phyloP scores from a whole-genome alignment of 2,888 invertebrate genomes.

The Drosophila borborema region DNA sequence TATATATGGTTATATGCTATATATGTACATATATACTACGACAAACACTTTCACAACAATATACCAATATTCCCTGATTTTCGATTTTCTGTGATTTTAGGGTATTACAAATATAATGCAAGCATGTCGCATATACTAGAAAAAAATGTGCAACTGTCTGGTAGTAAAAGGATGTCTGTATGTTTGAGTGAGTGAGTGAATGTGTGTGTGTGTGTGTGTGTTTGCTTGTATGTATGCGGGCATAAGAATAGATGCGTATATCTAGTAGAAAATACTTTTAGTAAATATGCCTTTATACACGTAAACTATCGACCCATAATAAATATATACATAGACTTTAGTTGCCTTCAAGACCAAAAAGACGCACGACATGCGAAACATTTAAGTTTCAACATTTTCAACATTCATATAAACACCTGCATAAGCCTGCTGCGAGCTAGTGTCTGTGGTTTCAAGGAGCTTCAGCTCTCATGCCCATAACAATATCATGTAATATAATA shows the following conservation, averaged over 20 bases:
- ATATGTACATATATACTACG: too few species aligned
- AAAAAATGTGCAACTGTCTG: slow-evolving; percentile 31
- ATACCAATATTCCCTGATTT: not conserved
- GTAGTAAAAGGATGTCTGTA: not conserved
- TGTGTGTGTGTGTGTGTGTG: not conserved
- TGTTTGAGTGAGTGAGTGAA: not conserved
- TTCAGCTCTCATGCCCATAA: not conserved
- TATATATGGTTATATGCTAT: too few species aligned
- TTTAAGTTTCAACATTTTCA: not conserved
- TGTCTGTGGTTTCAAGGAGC: not conserved
- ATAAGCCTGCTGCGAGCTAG: not conserved
- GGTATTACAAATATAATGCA: slow-evolving; percentile 24
- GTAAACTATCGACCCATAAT: slow-evolving; percentile 13
- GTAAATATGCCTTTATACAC: slow-evolving; percentile 8
- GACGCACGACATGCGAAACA: not conserved
- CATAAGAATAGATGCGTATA: not conserved
- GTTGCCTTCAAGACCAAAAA: not conserved
- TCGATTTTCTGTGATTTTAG: not conserved
- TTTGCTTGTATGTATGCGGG: not conserved
- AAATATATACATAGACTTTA: slow-evolving; percentile 53
- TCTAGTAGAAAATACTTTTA: slow-evolving; percentile 42
- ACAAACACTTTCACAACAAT: not conserved
- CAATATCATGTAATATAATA: not conserved
- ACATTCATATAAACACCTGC: slow-evolving; percentile 14
- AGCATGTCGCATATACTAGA: slow-evolving; percentile 20